A percentile compares a stretch with the other conserved stretches of the same genome.
These are phyloP conservation scores for Conops quadrifasciatus DNA, from an alignment of 2,888 invertebrate species.

Conservation along the genomic window DNA sequence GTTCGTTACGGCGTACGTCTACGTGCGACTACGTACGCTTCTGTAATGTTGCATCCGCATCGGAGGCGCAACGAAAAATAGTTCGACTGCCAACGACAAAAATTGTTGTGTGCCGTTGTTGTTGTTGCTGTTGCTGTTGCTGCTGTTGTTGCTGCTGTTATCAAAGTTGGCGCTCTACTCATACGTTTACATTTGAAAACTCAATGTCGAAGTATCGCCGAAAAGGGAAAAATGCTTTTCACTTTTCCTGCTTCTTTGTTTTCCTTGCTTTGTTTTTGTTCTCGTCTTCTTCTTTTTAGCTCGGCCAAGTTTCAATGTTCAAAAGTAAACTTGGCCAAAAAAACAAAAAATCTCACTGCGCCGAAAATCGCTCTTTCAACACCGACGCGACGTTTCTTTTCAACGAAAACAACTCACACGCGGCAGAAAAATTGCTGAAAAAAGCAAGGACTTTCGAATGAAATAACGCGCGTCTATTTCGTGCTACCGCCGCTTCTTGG, in stretches of 20 bases:
- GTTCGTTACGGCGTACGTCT: constrained; percentile 58
- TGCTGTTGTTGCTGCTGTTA: constrained; percentile 30
- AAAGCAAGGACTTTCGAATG: constrained; percentile 4
- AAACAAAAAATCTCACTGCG: background rate
- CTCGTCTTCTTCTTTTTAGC: too few relatives aligned
- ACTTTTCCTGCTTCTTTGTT: background rate
- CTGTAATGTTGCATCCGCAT: constrained; percentile 60
- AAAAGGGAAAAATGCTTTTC: constrained; percentile 7
- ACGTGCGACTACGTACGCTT: constrained; percentile 64
- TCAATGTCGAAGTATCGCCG: constrained; percentile 13
- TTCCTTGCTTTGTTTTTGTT: too few relatives aligned
- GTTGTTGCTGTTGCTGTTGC: constrained; percentile 25
- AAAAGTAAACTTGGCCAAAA: constrained; percentile 8
- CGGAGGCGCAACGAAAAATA: constrained; percentile 44
- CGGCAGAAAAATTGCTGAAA: background rate
- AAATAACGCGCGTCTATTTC: constrained; percentile 20
- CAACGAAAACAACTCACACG: background rate
- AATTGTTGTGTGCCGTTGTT: constrained; percentile 8
- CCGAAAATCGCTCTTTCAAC: background rate
- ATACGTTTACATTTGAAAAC: constrained; percentile 1
- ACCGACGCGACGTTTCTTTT: too few relatives aligned
- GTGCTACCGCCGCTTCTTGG: constrained; percentile 24
- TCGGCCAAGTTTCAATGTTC: constrained; percentile 20
- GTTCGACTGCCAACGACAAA: constrained; percentile 28
- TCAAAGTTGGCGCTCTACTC: constrained; percentile 29